Evolutionary conservation across 2,888 invertebrate species (phyloP), one percentile per base, ranked within the genome.

Genomic region (Pomacea canaliculata): DNA sequence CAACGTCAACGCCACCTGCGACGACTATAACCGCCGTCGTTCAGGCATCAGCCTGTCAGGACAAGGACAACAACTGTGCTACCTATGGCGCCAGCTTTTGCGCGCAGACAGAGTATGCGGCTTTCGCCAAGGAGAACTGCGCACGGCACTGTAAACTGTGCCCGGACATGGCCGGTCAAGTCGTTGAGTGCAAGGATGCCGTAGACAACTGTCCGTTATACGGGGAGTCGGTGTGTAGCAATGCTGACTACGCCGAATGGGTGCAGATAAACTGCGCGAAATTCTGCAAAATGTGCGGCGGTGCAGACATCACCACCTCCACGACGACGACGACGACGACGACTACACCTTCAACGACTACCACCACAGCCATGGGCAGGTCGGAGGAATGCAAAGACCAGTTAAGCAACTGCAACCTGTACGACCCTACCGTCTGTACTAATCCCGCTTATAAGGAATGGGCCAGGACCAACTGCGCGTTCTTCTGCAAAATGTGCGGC

Each of bases 381-480:
- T 46, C 23, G 16, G 51, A 16, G 10, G 66, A 23, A 1, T 59
- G 67, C 56, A 27, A 16, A 18, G 51, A 66, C n/a, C n/a, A 46
- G 37, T 8, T 59, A 23, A 37, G 16, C 69, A 76, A 51, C 67
- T 81, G 81, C 70, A 48, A 73, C 12, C 70, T 66, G 13, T 82
- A 81, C 73, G 78, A 73, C 0, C 72, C 69, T 19, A 67, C 66
- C 37, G 70, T 77, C 59, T 82, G 85, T 77, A 78, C 80, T 19
- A 73, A 79, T 62, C 37, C 74, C 10, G 67, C 70, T 2, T 85
- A 84, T 75, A 48, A 48, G 48, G 73, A 71, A 0, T 85, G 85
- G 85, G 84, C 85, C 13, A 79, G 77, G 66, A 46, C 60, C 19
- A 76, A 60, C 73, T 86, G 85, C 76, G 74, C 78, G 67, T 73